Conservation (phyloP, 2,888 invertebrate genomes). For the Caradrina kadenii region DNA sequence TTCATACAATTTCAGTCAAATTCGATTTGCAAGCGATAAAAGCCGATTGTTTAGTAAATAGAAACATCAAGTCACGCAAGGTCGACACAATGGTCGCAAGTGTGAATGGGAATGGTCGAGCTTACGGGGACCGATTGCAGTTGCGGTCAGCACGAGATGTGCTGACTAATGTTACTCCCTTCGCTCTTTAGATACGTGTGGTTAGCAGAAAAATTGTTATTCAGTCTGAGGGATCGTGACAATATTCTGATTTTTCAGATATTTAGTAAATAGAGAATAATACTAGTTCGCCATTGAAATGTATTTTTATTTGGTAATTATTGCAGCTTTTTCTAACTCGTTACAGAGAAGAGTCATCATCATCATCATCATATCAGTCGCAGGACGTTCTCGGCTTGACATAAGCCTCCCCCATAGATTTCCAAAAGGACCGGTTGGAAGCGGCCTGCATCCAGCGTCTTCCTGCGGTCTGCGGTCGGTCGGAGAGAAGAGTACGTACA, state of each 20-base stretch:
- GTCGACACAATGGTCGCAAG: conserved; percentile 60
- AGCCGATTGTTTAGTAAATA: conserved; percentile 42
- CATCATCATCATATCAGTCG: no score
- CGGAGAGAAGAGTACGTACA: no score
- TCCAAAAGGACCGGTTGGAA: no score
- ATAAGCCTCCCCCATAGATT: no score
- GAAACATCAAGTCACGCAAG: conserved; percentile 54
- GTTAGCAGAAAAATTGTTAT: conserved; percentile 52
- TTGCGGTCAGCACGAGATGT: conserved; percentile 59
- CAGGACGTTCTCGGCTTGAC: no score
- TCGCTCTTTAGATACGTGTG: conserved; percentile 50
- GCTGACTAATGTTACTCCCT: conserved; percentile 70
- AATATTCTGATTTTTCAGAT: neutral
- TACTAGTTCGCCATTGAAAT: neutral
- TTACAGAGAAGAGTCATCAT: neutral
- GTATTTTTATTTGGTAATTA: neutral
- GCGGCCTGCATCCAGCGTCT: no score
- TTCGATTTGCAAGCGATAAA: conserved; percentile 46
- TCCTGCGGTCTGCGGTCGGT: no score
- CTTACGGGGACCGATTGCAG: conserved; percentile 53
- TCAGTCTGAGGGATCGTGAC: neutral
- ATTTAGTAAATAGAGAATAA: no score
- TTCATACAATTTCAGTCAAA: conserved; percentile 39
- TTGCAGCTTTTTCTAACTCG: neutral
- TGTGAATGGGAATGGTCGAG: conserved; percentile 71